A percentile compares a stretch with the other conserved stretches of the same genome.
phyloP scores from a whole-genome alignment of 2,888 invertebrate genomes.

The Tetrapedia diversipes region DNA sequence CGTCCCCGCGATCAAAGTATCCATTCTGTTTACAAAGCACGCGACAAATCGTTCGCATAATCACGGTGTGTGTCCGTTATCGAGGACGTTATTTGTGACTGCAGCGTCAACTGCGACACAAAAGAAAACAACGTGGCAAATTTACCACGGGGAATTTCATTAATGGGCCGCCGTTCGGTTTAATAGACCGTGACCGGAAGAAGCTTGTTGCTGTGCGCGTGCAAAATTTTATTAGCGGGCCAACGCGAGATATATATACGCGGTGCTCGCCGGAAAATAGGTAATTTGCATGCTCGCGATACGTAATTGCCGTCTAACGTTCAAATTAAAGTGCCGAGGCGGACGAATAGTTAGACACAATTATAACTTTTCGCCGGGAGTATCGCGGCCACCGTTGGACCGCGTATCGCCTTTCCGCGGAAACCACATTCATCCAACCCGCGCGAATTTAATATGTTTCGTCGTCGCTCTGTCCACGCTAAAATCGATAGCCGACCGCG shows the following conservation, averaged over 20 bases:
- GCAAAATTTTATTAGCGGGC: conserved; percentile 42
- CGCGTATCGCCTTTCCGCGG: not conserved
- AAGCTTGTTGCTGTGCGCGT: conserved; percentile 33
- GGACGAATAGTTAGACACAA: conserved; percentile 62
- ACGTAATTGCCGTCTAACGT: conserved; percentile 63
- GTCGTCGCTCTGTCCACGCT: not conserved
- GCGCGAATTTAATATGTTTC: conserved; percentile 31
- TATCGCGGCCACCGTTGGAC: conserved; percentile 13
- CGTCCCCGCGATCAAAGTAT: not conserved
- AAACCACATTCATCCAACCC: conserved; percentile 17
- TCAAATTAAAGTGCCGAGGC: conserved; percentile 56
- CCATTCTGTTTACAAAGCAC: not conserved
- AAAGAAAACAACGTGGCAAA: conserved; percentile 15
- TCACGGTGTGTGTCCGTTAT: not conserved
- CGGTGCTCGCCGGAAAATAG: conserved; percentile 16
- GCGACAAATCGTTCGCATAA: not conserved
- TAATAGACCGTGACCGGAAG: conserved; percentile 40
- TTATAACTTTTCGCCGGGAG: conserved; percentile 57
- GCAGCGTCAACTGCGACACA: not conserved
- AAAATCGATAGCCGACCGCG: conserved; percentile 12
- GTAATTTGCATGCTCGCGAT: conserved; percentile 57
- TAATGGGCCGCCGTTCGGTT: conserved; percentile 37
- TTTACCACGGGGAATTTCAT: conserved; percentile 32
- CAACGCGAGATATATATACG: conserved; percentile 4
- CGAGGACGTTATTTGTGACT: not conserved